Conservation (phyloP, 2,888 invertebrate species). For the Harmothoe impar region DNA sequence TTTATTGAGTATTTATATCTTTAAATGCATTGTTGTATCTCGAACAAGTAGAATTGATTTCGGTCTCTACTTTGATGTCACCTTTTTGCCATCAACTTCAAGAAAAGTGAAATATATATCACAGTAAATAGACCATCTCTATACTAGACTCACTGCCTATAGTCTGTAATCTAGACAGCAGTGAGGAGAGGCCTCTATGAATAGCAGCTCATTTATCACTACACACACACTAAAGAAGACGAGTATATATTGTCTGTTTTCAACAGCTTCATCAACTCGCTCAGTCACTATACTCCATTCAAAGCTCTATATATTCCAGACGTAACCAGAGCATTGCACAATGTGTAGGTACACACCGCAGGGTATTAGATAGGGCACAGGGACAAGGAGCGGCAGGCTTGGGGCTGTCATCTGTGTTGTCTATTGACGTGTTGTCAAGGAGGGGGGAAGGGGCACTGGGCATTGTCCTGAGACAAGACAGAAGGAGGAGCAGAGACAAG, state of each 20-base stretch:
- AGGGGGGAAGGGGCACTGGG: neutral
- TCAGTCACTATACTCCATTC: neutral
- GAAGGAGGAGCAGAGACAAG: conserved; percentile 36
- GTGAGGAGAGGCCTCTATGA: neutral
- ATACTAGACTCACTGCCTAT: neutral
- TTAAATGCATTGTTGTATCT: too few relatives aligned
- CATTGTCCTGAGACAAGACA: conserved; percentile 50
- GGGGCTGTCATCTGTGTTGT: neutral
- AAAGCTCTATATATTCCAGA: neutral
- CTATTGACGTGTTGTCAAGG: conserved; percentile 41
- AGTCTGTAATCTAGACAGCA: neutral
- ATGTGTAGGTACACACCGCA: neutral
- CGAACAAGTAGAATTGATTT: too few relatives aligned
- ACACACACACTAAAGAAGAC: neutral
- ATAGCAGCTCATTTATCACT: neutral
- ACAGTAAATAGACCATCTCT: neutral
- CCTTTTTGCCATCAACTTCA: neutral
- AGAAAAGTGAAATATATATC: neutral
- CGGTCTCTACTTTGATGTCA: neutral
- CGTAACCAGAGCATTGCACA: neutral
- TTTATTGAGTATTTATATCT: too few relatives aligned
- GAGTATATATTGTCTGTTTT: neutral
- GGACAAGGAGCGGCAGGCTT: neutral
- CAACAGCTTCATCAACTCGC: neutral
- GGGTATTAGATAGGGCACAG: neutral